Evolutionary conservation across 2,888 invertebrate genomes (phyloP).

Genomic region (Ectobius pallidus): DNA sequence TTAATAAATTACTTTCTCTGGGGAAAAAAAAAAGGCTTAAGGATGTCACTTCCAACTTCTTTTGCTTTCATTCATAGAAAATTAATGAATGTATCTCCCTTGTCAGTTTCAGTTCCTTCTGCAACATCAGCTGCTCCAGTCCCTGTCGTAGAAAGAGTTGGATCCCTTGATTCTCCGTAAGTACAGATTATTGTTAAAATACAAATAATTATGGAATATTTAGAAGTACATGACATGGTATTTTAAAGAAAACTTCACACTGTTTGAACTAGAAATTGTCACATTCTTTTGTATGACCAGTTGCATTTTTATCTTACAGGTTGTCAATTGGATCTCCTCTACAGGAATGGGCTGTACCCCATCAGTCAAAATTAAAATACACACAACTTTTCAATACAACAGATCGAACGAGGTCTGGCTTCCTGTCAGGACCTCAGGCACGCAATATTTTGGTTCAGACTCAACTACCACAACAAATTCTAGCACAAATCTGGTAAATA

Average conservation of each 20-base stretch:
- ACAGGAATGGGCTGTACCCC: constrained; percentile 87
- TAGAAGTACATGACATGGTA: too few species aligned
- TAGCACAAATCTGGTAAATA: constrained; percentile 89
- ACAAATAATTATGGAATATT: too few species aligned
- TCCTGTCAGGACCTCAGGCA: constrained; percentile 89
- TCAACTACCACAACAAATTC: constrained; percentile 82
- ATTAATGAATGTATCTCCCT: not conserved
- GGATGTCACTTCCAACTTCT: too few species aligned
- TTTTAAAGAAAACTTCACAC: not conserved
- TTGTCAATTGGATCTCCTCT: constrained; percentile 55
- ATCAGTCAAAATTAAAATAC: constrained; percentile 83
- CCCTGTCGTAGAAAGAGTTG: constrained; percentile 53
- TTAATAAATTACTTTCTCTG: too few species aligned
- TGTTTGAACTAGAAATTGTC: too few species aligned
- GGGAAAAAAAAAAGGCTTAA: too few species aligned
- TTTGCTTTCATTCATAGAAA: too few species aligned
- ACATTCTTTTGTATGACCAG: too few species aligned
- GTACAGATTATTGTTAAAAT: too few species aligned
- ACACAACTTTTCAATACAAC: constrained; percentile 94
- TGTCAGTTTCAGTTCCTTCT: constrained; percentile 25
- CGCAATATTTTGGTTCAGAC: constrained; percentile 92
- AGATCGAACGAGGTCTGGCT: constrained; percentile 86
- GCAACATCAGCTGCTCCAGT: constrained; percentile 33
- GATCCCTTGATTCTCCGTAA: constrained; percentile 57
- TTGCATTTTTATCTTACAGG: too few species aligned